A percentile compares a stretch with the other conserved stretches of the same genome.
These are phyloP conservation scores for Oopsacas minuta DNA, from an alignment of 37 sponge, comb jelly and placozoan species.

Conservation along the genomic window DNA sequence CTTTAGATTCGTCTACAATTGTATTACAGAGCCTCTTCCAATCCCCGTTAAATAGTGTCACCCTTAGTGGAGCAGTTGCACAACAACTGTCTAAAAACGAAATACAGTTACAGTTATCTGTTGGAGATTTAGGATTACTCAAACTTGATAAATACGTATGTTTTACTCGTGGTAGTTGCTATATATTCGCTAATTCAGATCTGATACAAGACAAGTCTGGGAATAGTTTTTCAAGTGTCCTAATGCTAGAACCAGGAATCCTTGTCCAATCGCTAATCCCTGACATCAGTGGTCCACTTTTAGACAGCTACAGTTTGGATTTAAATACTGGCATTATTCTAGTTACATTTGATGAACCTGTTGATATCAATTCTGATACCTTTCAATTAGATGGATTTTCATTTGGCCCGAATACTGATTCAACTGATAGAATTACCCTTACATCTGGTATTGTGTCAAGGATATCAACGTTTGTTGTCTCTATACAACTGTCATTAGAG, in stretches of 20 bases:
- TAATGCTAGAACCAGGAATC: slow-evolving; percentile 22
- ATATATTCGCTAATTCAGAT: slow-evolving; percentile 48
- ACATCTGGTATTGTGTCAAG: slow-evolving; percentile 51
- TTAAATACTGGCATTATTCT: slow-evolving; percentile 33
- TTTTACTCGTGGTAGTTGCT: slow-evolving; percentile 51
- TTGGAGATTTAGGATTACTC: slow-evolving; percentile 40
- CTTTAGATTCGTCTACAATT: slow-evolving; percentile 25
- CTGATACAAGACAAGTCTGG: slow-evolving; percentile 52
- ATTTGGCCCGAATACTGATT: slow-evolving; percentile 36
- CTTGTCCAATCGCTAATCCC: slow-evolving; percentile 33
- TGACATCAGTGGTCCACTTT: slow-evolving; percentile 35
- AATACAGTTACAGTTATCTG: slow-evolving; percentile 32
- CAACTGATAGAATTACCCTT: slow-evolving; percentile 35
- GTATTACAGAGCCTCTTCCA: background rate
- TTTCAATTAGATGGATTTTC: slow-evolving; percentile 43
- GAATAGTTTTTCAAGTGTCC: background rate
- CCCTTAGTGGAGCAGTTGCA: background rate
- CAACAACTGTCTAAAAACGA: background rate
- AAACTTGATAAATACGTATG: slow-evolving; percentile 42
- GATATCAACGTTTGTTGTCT: slow-evolving; percentile 28
- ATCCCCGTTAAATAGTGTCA: background rate
- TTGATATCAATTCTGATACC: slow-evolving; percentile 41
- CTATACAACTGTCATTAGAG: slow-evolving; percentile 22
- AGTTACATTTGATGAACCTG: slow-evolving; percentile 64
- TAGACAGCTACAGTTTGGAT: slow-evolving; percentile 48